These are phyloP conservation scores for Drosophila sucinea DNA, from an alignment of 1,140 invertebrate genomes.

Conservation along the genomic window DNA sequence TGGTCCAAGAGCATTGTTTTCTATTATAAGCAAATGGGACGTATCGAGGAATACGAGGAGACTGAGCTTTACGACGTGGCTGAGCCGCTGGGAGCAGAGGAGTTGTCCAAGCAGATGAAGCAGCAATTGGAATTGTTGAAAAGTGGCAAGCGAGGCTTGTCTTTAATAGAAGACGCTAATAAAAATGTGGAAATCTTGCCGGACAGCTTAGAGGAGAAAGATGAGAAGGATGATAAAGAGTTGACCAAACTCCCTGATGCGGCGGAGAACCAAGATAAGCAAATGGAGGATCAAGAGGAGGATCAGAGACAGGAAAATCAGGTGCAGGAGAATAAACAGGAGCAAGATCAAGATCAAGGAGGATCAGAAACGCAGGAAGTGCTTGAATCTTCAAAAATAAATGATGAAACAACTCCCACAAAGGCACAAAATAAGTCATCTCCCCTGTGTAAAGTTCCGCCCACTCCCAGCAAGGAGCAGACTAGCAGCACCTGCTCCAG, in stretches of 20 bases:
- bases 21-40: slow-evolving; percentile 48
- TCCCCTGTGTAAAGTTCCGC: slow-evolving; percentile 17
- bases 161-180: slow-evolving; percentile 64
- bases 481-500: slow-evolving; percentile 42
- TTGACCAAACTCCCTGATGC: neutral
- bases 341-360: neutral
- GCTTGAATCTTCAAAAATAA: slow-evolving; percentile 1
- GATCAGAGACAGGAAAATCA: neutral
- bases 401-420: slow-evolving; percentile 28
- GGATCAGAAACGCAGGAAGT: neutral
- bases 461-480: slow-evolving; percentile 46
- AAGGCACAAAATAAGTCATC: slow-evolving; percentile 12
- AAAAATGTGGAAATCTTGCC: slow-evolving; percentile 30
- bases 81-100: slow-evolving; percentile 47
- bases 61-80: slow-evolving; percentile 56
- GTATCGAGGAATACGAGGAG: slow-evolving; percentile 63
- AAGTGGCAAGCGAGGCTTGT: slow-evolving; percentile 53
- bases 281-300: neutral
- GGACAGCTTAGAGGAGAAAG: neutral
- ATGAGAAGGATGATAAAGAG: neutral
- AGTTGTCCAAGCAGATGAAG: slow-evolving; percentile 75
- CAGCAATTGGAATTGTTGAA: slow-evolving; percentile 74
- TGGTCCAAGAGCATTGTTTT: slow-evolving; percentile 62
- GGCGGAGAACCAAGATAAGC: neutral
- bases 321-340: neutral